Percentiles rank a stretch among this genome's conserved stretches.
phyloP scores from a whole-genome alignment of 2,888 invertebrate genomes.

The Tortricodes alternella region DNA sequence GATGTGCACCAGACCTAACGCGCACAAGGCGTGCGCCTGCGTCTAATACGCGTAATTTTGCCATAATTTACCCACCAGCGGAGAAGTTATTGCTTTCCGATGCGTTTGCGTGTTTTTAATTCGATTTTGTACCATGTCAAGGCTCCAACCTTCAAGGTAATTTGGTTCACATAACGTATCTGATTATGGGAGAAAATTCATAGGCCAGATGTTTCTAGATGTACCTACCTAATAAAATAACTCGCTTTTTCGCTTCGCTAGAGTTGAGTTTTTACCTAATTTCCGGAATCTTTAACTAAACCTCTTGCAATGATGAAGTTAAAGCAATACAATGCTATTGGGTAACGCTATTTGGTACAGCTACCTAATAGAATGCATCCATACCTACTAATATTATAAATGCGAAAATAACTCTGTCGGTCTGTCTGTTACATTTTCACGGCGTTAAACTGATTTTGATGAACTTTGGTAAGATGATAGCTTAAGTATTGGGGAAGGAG shows the following conservation, averaged over 20 bases:
- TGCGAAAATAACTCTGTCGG: not conserved
- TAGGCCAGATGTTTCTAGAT: not conserved
- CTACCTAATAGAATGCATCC: no score
- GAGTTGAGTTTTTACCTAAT: no score
- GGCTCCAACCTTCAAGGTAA: slow-evolving; percentile 8
- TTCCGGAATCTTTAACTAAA: no score
- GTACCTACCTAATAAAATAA: not conserved
- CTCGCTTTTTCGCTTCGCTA: no score
- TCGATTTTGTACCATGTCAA: slow-evolving; percentile 13
- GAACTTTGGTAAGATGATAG: no score
- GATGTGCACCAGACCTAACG: slow-evolving; percentile 5
- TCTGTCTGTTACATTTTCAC: no score
- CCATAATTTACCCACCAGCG: slow-evolving; percentile 17
- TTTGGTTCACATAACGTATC: slow-evolving; percentile 23
- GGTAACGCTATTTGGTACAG: no score
- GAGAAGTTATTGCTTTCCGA: slow-evolving; percentile 24
- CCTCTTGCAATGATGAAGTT: no score
- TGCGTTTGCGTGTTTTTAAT: slow-evolving; percentile 22
- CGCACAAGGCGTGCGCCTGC: slow-evolving; percentile 12
- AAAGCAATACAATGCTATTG: no score
- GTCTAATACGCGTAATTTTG: slow-evolving; percentile 15
- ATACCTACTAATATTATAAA: no score
- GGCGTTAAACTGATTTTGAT: no score
- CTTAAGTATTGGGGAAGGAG: no score
- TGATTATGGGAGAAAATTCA: slow-evolving; percentile 9